phyloP scores from a whole-genome alignment of 2,888 invertebrate genomes.

The Sialis fuliginosa region DNA sequence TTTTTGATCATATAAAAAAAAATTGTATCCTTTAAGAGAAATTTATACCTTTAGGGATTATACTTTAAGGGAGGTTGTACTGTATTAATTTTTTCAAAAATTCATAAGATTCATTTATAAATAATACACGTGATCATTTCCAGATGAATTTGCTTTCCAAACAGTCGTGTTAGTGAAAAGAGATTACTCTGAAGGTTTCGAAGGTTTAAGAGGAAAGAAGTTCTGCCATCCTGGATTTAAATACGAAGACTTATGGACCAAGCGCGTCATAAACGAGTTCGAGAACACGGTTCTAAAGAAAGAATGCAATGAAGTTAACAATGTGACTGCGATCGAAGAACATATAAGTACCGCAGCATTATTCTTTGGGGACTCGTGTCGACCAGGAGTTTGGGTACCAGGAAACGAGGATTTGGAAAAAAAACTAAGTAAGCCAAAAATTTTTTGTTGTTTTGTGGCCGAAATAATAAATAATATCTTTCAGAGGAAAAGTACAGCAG shows the following conservation, averaged over 20 bases:
- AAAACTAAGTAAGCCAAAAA: conserved; percentile 36
- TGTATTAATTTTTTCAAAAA: too few relatives aligned
- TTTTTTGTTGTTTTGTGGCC: not conserved
- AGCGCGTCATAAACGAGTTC: conserved; percentile 38
- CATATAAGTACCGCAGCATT: conserved; percentile 38
- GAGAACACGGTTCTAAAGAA: conserved; percentile 23
- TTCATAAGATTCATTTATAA: too few relatives aligned
- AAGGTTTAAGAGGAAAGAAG: conserved; percentile 19
- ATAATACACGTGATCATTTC: too few relatives aligned
- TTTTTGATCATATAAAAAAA: too few relatives aligned
- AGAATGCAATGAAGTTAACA: conserved; percentile 12
- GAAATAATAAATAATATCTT: conserved; percentile 5
- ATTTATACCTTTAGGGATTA: too few relatives aligned
- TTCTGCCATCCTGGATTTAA: conserved; percentile 50
- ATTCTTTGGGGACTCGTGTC: conserved; percentile 52
- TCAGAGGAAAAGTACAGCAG: conserved; percentile 33
- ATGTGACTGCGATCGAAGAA: conserved; percentile 31
- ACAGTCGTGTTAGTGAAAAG: too few relatives aligned
- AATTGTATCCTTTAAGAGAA: too few relatives aligned
- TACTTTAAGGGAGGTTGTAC: too few relatives aligned
- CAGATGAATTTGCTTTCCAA: too few relatives aligned
- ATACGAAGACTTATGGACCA: conserved; percentile 35
- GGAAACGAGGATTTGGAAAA: conserved; percentile 31
- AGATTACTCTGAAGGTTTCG: too few relatives aligned
- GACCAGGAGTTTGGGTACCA: conserved; percentile 50